These are phyloP conservation scores for Kuschelorhynchus macadamiae DNA, from an alignment of 2,888 invertebrate species.

Conservation along the genomic window DNA sequence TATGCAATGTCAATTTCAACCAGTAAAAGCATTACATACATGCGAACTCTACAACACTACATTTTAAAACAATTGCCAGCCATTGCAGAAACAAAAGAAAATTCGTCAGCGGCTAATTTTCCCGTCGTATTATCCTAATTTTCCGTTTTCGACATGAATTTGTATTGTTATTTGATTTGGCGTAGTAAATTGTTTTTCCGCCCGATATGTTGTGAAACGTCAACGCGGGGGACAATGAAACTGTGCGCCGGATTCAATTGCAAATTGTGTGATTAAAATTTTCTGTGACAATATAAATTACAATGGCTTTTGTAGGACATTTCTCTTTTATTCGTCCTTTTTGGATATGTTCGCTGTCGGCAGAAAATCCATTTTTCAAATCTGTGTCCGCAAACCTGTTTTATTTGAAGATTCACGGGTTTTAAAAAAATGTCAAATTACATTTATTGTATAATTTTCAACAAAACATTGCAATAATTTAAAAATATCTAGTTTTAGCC, in stretches of 20 bases:
- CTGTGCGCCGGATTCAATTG: conserved; percentile 37
- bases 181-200: conserved; percentile 47
- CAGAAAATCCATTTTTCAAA: conserved; percentile 23
- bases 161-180: conserved; percentile 47
- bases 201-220: conserved; percentile 44
- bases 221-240: conserved; percentile 31
- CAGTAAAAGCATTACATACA: neutral
- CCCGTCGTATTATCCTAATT: conserved; percentile 44
- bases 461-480: no score
- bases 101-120: conserved; percentile 37
- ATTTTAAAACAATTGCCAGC: conserved; percentile 7
- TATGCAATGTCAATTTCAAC: no score
- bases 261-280: conserved; percentile 45
- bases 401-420: no score
- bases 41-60: neutral
- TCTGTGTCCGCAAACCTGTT: neutral
- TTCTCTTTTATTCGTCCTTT: conserved; percentile 4
- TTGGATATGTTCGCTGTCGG: neutral
- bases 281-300: conserved; percentile 42
- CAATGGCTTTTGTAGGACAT: conserved; percentile 28
- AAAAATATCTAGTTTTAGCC: no score
- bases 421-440: no score
- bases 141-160: conserved; percentile 44
- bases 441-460: no score
- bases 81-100: conserved; percentile 28